Conservation (phyloP, 2,888 invertebrate species). For the Chrysotoxum bicinctum region DNA sequence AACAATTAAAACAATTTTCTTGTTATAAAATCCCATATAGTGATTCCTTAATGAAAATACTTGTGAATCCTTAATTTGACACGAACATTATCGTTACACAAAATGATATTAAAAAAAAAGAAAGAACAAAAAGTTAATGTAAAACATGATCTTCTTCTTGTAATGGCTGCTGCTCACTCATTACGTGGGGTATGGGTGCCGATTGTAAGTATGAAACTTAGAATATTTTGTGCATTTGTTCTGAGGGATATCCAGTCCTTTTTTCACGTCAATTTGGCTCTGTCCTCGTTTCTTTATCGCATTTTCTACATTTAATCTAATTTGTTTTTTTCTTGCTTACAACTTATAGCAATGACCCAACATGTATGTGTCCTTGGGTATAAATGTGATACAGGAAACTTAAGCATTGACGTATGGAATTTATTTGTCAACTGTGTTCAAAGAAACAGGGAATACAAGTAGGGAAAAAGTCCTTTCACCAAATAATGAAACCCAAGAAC, state of each 20-base stretch:
- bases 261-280: constrained; percentile 44
- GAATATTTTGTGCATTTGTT: constrained; percentile 14
- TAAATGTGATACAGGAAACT: constrained; percentile 14
- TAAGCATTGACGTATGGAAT: constrained; percentile 19
- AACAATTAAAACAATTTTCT: neutral
- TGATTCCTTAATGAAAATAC: constrained; percentile 56
- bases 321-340: constrained; percentile 26
- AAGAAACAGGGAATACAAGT: neutral
- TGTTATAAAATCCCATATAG: neutral
- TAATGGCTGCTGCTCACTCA: neutral
- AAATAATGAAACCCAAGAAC: neutral
- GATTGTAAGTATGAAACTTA: neutral
- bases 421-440: neutral
- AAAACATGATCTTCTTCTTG: constrained; percentile 20
- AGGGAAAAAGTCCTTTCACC: neutral
- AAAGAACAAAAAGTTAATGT: constrained; percentile 13
- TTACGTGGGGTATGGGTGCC: neutral
- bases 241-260: neutral
- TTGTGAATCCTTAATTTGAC: constrained; percentile 60
- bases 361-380: neutral
- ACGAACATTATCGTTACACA: constrained; percentile 58
- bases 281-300: constrained; percentile 65
- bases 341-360: neutral
- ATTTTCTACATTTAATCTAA: constrained; percentile 48
- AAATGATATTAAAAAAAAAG: constrained; percentile 21